Conservation (phyloP, 2,888 invertebrate genomes). For the Temnothorax ravouxi region DNA sequence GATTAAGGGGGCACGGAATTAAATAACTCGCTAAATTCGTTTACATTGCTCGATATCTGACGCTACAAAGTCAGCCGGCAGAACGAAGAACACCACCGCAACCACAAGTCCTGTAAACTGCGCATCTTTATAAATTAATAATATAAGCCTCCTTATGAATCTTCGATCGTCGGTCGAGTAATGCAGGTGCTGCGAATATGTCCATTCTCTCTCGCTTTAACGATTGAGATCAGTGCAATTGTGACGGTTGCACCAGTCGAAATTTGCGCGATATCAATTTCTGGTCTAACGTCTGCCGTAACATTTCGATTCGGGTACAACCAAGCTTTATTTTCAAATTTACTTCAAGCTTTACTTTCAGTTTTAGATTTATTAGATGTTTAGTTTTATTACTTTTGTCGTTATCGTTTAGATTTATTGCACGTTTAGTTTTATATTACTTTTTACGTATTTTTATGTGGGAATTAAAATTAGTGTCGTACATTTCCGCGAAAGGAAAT, state of each 20-base stretch:
- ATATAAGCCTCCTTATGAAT: conserved; percentile 1
- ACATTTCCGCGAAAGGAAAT: background rate
- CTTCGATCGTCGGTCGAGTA: conserved; percentile 12
- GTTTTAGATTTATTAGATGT: background rate
- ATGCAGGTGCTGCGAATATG: background rate
- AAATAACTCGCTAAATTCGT: conserved; percentile 40
- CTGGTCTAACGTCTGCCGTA: background rate
- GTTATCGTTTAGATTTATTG: background rate
- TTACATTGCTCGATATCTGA: conserved; percentile 50
- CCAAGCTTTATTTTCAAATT: background rate
- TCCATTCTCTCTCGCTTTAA: background rate
- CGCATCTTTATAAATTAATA: conserved; percentile 26
- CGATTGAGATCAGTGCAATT: background rate
- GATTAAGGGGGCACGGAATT: conserved; percentile 26
- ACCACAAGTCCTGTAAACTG: conserved; percentile 29
- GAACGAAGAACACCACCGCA: conserved; percentile 36
- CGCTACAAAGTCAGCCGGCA: conserved; percentile 17
- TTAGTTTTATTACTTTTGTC: background rate
- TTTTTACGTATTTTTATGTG: background rate
- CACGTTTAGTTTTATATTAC: background rate
- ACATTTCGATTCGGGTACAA: background rate
- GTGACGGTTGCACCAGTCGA: background rate
- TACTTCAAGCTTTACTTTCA: background rate
- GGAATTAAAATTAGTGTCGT: background rate
- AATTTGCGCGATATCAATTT: background rate